Conservation (phyloP, 1,140 invertebrate species). For the Panagrolaimus sp. region DNA sequence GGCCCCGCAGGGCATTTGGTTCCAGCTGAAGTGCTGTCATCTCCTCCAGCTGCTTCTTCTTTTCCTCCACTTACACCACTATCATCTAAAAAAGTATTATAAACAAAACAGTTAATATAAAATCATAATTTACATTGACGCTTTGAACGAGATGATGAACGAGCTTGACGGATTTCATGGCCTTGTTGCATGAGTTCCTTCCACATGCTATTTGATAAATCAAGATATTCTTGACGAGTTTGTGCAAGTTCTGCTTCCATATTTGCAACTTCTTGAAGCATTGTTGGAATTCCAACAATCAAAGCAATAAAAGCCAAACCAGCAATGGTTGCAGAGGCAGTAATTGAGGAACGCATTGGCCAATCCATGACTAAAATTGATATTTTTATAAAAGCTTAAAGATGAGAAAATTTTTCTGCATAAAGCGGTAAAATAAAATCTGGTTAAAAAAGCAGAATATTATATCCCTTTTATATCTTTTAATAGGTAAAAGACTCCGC, state of each 20-base stretch:
- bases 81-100: too few relatives aligned
- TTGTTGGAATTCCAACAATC: conserved; percentile 30
- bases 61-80: too few relatives aligned
- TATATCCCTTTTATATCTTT: too few relatives aligned
- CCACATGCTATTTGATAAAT: conserved; percentile 39
- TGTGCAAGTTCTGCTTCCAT: conserved; percentile 26
- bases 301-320: conserved; percentile 26
- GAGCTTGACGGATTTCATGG: conserved; percentile 17
- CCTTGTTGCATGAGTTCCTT: conserved; percentile 32
- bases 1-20: neutral
- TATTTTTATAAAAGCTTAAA: too few relatives aligned
- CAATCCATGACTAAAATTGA: conserved; percentile 9
- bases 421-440: too few relatives aligned
- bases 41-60: neutral
- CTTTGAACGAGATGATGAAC: conserved; percentile 14
- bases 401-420: too few relatives aligned
- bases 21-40: neutral
- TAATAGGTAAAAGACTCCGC: too few relatives aligned
- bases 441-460: too few relatives aligned
- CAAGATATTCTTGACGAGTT: conserved; percentile 26
- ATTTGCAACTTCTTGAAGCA: conserved; percentile 33
- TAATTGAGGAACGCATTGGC: conserved; percentile 19
- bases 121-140: conserved; percentile 27
- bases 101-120: too few relatives aligned
- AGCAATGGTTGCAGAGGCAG: conserved; percentile 19